Percentiles rank a stretch among this genome's conserved stretches.
phyloP scores from a whole-genome alignment of 1,140 invertebrate genomes.

The Diorhabda sublineata region DNA sequence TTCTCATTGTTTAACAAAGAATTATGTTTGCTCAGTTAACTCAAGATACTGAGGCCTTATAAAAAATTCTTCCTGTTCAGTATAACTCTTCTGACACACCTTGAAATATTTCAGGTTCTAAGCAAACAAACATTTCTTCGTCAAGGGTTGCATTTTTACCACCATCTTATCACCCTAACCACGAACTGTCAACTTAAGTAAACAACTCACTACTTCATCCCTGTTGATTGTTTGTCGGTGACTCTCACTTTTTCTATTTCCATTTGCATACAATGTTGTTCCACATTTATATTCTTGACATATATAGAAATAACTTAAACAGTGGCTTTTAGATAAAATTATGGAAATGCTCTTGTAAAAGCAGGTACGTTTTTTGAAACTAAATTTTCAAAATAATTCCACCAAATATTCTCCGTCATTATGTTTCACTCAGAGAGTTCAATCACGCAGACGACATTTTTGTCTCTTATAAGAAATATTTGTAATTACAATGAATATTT shows the following conservation, averaged over 20 bases:
- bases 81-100: neutral
- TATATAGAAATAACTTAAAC: slow-evolving; percentile 24
- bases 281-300: slow-evolving; percentile 25
- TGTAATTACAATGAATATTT: no score
- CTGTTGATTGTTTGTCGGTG: neutral
- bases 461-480: no score
- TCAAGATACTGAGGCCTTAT: no score
- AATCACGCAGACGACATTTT: no score
- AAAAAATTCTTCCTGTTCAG: no score
- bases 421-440: no score
- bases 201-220: slow-evolving; percentile 16
- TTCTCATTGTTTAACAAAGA: no score
- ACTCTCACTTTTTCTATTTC: neutral
- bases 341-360: slow-evolving; percentile 22
- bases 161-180: slow-evolving; percentile 8
- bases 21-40: no score
- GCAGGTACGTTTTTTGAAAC: slow-evolving; percentile 13
- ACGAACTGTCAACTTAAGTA: slow-evolving; percentile 9
- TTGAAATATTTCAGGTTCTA: neutral
- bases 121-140: neutral
- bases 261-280: slow-evolving; percentile 28
- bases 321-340: slow-evolving; percentile 27
- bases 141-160: slow-evolving; percentile 1
- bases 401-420: neutral
- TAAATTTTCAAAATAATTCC: neutral